phyloP scores from a whole-genome alignment of 2,797 vertebrate genomes.

The Neosilurus mollespiculum region DNA sequence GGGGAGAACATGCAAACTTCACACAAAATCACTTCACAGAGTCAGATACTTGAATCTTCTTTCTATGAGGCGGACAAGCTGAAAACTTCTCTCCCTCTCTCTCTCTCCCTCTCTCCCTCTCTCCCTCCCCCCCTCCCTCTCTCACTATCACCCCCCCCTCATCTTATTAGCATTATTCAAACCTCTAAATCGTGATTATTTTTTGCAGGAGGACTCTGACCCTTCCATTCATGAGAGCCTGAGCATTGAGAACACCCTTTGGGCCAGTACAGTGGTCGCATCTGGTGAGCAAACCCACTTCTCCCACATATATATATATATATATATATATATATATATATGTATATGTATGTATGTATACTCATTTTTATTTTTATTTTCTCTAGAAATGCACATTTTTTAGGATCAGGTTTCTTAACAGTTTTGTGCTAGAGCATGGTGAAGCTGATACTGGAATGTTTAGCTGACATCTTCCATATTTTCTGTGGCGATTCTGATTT shows the following conservation, averaged over 20 bases:
- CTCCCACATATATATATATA: too few species aligned
- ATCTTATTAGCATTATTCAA: not conserved
- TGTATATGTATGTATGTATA: too few species aligned
- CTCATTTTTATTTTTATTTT: not conserved
- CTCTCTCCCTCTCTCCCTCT: not conserved
- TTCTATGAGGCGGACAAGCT: too few species aligned
- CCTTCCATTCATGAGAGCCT: slow-evolving; percentile 92
- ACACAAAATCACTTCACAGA: too few species aligned
- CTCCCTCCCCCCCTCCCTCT: too few species aligned
- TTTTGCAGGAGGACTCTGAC: slow-evolving; percentile 86
- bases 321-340: too few species aligned
- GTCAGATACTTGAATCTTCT: too few species aligned
- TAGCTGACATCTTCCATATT: slow-evolving; percentile 36
- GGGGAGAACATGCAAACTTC: too few species aligned
- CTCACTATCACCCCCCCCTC: too few species aligned
- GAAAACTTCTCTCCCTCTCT: not conserved
- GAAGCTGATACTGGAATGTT: slow-evolving; percentile 13
- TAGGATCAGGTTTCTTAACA: not conserved
- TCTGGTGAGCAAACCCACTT: slow-evolving; percentile 78
- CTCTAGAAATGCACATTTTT: slow-evolving; percentile 7
- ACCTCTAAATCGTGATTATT: not conserved
- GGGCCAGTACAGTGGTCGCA: slow-evolving; percentile 96
- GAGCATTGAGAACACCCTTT: slow-evolving; percentile 92
- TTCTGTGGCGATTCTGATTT: slow-evolving; percentile 41
- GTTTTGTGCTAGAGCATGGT: slow-evolving; percentile 24